Evolutionary conservation across 2,888 invertebrate genomes (phyloP).

Genomic region (Pseudolycoriella hygida): DNA sequence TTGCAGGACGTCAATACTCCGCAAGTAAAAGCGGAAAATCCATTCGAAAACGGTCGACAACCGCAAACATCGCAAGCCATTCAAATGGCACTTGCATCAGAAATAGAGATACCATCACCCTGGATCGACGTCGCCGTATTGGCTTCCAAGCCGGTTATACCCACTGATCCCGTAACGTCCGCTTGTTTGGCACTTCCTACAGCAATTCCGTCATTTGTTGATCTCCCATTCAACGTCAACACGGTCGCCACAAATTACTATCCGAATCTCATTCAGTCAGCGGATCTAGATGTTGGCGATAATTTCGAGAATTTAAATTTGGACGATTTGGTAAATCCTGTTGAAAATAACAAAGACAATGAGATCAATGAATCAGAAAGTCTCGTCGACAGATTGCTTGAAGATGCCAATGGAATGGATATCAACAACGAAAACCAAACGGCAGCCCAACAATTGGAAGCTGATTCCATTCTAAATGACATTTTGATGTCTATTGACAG

Average conservation of each 20-base stretch:
- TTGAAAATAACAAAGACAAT: neutral
- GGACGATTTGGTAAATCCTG: neutral
- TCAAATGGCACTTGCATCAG: slow-evolving; percentile 54
- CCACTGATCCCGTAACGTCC: slow-evolving; percentile 41
- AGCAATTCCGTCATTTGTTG: slow-evolving; percentile 25
- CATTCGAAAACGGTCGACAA: neutral
- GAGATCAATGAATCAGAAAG: neutral
- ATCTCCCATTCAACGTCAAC: slow-evolving; percentile 17
- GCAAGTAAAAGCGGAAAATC: neutral
- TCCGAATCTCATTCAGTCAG: neutral
- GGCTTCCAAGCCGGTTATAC: slow-evolving; percentile 38
- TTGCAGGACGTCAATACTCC: slow-evolving; percentile 1
- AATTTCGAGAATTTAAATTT: neutral
- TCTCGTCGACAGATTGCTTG: slow-evolving; percentile 1
- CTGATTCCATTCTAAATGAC: slow-evolving; percentile 26
- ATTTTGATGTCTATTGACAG: slow-evolving; percentile 28
- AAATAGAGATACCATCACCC: slow-evolving; percentile 54
- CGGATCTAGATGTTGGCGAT: neutral
- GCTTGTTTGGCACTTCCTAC: slow-evolving; percentile 26
- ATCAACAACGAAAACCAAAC: neutral
- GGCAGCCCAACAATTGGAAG: slow-evolving; percentile 21
- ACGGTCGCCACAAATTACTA: slow-evolving; percentile 2
- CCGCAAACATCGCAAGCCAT: slow-evolving; percentile 37
- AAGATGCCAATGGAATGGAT: slow-evolving; percentile 9
- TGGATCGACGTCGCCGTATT: slow-evolving; percentile 59